Evolutionary conservation across 2,888 invertebrate species (phyloP), one percentile per base, ranked within the genome.

Genomic region (Melanchra persicariae): DNA sequence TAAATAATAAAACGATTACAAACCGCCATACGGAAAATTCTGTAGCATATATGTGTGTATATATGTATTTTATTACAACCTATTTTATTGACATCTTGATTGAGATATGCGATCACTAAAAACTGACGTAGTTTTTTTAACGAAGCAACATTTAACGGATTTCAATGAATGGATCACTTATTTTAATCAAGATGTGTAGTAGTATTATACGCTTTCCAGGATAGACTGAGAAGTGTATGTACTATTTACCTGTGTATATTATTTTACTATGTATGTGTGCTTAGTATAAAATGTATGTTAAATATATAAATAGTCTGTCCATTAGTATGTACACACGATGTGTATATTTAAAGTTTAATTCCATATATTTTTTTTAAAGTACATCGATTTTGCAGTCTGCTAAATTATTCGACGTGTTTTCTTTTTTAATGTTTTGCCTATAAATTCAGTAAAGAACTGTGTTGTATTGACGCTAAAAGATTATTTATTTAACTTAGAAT

Each of bases 11-110:
- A 65, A 80, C 37, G 24, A 73, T 75, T 63, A 63, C 17, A 8
- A 80, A 85, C 92, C 89, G 90, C 93, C 94, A 93, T 93, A 94
- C 93, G 93, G 91, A 90, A 80, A 76, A 76, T 70, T 70, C 30
- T 78, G 70, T 78, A 78, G 74, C 62, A 52, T 65, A 62, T 68
- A 34, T 70, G 58, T 77, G 70, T 79, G 10, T 79, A 64, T 71
- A 51, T 78, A 75, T 70, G 69, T 79, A 75, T 79, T 75, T 22
- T 70, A 70, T 68, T 55, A n/a, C 34, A 64, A 69, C 63, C 55
- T 74, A 10, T 64, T n/a, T 34, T 69, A 52, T 74, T 59, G 10
- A 59, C 52, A 66, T 70, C 78, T 78, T 63, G 65, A 62, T 70
- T 66, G 22, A 10, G 15, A 64, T 15, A n/a, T 49, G 26, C 40